Percentiles rank a stretch among this genome's conserved stretches.
phyloP scores from a whole-genome alignment of 2,797 vertebrate genomes.

The Rhinogobio ventralis region DNA sequence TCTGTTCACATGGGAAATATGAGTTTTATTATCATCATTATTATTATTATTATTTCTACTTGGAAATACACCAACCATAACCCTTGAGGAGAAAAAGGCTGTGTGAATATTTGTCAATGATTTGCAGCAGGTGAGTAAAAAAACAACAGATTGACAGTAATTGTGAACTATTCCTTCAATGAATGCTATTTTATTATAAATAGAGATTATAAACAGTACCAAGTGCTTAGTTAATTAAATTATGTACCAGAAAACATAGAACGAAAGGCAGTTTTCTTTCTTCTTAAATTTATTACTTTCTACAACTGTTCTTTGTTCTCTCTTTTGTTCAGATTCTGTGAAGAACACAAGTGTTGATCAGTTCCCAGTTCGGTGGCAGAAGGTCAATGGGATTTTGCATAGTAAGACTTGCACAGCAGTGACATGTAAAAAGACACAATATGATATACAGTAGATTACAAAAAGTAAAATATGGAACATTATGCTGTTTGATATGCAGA shows the following conservation, averaged over 20 bases:
- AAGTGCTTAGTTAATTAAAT: background rate
- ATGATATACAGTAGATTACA: background rate
- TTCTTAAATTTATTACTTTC: background rate
- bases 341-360: background rate
- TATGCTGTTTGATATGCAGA: background rate
- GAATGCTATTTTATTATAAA: background rate
- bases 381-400: background rate
- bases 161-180: background rate
- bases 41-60: background rate
- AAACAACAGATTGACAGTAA: background rate
- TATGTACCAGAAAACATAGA: background rate
- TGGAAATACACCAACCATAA: background rate
- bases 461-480: background rate
- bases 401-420: background rate
- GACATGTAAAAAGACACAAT: background rate
- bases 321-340: background rate
- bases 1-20: background rate
- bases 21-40: background rate
- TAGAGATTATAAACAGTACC: background rate
- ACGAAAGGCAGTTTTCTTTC: background rate
- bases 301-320: background rate
- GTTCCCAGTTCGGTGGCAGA: background rate
- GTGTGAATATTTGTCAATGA: background rate
- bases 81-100: background rate
- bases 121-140: background rate